These are phyloP conservation scores for Batillaria attramentaria DNA, from an alignment of 1,140 invertebrate genomes.

Conservation along the genomic window DNA sequence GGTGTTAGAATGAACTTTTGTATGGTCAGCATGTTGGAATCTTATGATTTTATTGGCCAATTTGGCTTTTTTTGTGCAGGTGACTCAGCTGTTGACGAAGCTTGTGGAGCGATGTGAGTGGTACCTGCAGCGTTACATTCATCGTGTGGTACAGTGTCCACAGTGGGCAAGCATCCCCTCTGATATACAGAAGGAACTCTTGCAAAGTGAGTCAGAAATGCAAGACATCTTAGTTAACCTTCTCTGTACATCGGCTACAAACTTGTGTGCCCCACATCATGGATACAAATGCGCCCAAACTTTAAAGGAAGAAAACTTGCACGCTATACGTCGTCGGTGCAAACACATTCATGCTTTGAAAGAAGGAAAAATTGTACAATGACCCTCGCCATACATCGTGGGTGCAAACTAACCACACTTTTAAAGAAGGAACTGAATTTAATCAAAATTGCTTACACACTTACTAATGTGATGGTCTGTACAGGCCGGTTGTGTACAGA, in stretches of 20 bases:
- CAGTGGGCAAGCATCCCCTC: background rate
- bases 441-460: background rate
- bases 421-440: no score
- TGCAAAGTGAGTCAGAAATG: constrained; percentile 5
- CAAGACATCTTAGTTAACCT: background rate
- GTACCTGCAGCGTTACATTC: constrained; percentile 31
- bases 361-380: no score
- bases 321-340: no score
- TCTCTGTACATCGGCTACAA: background rate
- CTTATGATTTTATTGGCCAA: background rate
- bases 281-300: no score
- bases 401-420: background rate
- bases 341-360: background rate
- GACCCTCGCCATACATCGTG: no score
- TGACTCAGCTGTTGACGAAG: background rate
- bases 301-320: no score
- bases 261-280: background rate
- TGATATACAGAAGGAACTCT: constrained; percentile 14
- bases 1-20: background rate
- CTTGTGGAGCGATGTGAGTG: constrained; percentile 26
- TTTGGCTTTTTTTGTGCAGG: no score
- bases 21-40: background rate
- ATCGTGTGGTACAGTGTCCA: constrained; percentile 17
- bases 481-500: no score
- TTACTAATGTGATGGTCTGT: no score